Conservation (phyloP, 2,888 invertebrate genomes). For the Zeuzera pyrina region DNA sequence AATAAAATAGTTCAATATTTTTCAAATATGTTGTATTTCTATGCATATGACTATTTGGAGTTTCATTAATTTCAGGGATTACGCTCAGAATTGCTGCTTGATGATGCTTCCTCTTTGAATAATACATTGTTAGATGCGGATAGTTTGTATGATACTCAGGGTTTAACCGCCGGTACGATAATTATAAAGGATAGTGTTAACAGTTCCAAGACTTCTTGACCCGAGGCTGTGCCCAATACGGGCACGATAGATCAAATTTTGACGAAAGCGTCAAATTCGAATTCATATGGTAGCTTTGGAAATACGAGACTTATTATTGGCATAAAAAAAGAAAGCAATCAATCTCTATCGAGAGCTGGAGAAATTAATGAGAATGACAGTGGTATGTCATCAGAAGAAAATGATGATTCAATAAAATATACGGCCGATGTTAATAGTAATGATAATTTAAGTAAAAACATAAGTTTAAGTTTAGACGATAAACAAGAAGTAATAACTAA, state of each 20-base stretch:
- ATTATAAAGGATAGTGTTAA: conserved; percentile 50
- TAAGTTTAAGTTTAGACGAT: conserved; percentile 27
- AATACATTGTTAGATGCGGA: conserved; percentile 48
- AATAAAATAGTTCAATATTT: too few species aligned
- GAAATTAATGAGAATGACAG: conserved; percentile 36
- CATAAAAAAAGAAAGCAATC: conserved; percentile 19
- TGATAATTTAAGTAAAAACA: conserved; percentile 28
- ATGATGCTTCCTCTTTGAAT: conserved; percentile 50
- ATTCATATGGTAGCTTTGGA: conserved; percentile 62
- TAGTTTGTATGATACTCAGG: conserved; percentile 46
- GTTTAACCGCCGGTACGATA: conserved; percentile 39
- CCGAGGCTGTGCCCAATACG: conserved; percentile 55
- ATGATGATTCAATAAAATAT: conserved; percentile 49
- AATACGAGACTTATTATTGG: conserved; percentile 30
- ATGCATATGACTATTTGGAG: too few species aligned
- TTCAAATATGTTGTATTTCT: too few species aligned
- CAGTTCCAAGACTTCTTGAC: conserved; percentile 53
- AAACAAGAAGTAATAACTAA: conserved; percentile 44
- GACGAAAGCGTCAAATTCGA: conserved; percentile 24
- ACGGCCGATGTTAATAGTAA: conserved; percentile 29
- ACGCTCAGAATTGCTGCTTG: conserved; percentile 51
- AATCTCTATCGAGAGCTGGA: conserved; percentile 11
- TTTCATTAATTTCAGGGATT: conserved; percentile 51
- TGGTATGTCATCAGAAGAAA: conserved; percentile 66
- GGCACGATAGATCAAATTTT: conserved; percentile 40